Conservation (phyloP, 2,797 vertebrate genomes). For the Centroberyx gerrardi region DNA sequence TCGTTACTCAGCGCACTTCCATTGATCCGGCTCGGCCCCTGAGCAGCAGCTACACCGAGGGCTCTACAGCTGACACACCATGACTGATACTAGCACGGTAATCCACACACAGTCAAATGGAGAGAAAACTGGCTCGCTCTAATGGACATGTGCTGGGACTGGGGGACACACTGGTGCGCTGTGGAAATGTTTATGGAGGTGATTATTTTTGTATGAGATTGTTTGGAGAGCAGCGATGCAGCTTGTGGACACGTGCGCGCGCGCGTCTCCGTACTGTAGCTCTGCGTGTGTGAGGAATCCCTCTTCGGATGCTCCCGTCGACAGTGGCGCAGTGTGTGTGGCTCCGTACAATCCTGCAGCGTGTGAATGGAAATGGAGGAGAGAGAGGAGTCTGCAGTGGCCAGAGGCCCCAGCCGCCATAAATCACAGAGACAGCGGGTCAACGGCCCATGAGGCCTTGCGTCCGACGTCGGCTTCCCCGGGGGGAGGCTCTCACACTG, state of each 20-base stretch:
- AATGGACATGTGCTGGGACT: conserved; percentile 53
- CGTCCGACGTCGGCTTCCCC: conserved; percentile 79
- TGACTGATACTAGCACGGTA: conserved; percentile 66
- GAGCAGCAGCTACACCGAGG: conserved; percentile 62
- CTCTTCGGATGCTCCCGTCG: conserved; percentile 53
- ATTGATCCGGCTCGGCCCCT: conserved; percentile 76
- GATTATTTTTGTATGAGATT: conserved; percentile 53
- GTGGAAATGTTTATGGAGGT: conserved; percentile 65
- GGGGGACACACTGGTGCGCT: conserved; percentile 36
- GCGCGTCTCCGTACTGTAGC: conserved; percentile 14
- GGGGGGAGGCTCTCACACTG: conserved; percentile 78
- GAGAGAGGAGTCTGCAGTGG: conserved; percentile 80
- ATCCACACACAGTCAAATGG: conserved; percentile 62
- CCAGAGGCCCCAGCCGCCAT: conserved; percentile 80
- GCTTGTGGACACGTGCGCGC: neutral
- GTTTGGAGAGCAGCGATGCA: conserved; percentile 10
- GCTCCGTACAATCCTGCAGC: conserved; percentile 61
- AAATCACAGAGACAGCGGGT: conserved; percentile 85
- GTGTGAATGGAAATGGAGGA: conserved; percentile 58
- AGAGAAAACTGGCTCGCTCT: conserved; percentile 44
- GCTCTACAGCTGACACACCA: conserved; percentile 74
- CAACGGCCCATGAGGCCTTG: conserved; percentile 81
- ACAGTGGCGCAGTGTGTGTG: conserved; percentile 65
- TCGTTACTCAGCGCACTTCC: conserved; percentile 83
- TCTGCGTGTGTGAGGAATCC: conserved; percentile 54